Evolutionary conservation across 1,140 invertebrate genomes (phyloP), one percentile per base, ranked within the genome.

Genomic region (Leucophenga varia): DNA sequence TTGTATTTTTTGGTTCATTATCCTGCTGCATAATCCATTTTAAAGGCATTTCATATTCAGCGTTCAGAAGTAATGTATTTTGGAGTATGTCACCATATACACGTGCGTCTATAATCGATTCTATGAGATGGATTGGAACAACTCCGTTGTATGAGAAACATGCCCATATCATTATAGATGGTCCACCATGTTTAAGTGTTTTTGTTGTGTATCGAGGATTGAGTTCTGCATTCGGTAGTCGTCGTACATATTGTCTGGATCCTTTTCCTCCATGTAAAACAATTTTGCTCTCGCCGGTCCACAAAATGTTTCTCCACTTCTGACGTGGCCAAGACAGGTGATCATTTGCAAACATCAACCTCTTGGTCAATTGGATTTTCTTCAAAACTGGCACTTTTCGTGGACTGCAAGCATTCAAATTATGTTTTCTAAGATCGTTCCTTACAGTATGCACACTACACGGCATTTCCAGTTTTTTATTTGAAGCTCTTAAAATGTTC

Each of bases 131-230:
- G n/a, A n/a, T n/a, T n/a, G n/a, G n/a, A n/a, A n/a, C n/a, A n/a
- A n/a, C n/a, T n/a, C n/a, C n/a, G n/a, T n/a, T n/a, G n/a, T n/a
- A n/a, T n/a, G n/a, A n/a, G n/a, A n/a, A n/a, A n/a, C n/a, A n/a
- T n/a, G n/a, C n/a, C n/a, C n/a, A n/a, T n/a, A n/a, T n/a, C 50
- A 57, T 55, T 8, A 65, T 39, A n/a, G 14, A 42, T 16, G 35
- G 43, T 31, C 54, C 58, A 17, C 52, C 60, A 52, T 63, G 52
- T 22, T 63, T 68, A 10, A 71, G 20, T 2, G 52, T 72, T 42
- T 54, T 39, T 42, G 37, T 42, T 10, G 54, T 43, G 35, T 53
- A 55, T 19, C 51, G 55, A 16, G 48, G 50, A 35, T 52, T n/a
- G 20, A 35, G 49, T 42, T 30, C 28, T 14, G 41, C 37, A 18